Evolutionary conservation across 2,113 vertebrate species (phyloP).

Genomic region (Zosterops borbonicus): DNA sequence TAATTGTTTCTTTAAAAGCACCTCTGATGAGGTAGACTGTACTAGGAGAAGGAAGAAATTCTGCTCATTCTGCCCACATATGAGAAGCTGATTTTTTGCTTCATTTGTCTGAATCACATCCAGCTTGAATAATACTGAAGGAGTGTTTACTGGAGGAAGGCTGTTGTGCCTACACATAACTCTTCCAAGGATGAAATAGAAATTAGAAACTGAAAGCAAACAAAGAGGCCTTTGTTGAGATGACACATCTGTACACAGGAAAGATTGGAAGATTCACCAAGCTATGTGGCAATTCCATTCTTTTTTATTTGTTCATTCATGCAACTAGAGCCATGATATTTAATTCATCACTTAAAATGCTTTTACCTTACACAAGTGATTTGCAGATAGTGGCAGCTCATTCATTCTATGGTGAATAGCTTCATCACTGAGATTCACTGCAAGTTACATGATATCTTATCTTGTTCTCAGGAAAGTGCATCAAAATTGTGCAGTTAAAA

Average conservation of each 20-base stretch:
- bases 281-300: background rate
- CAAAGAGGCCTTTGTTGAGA: background rate
- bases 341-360: background rate
- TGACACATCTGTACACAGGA: background rate
- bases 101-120: background rate
- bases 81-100: background rate
- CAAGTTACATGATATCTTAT: background rate
- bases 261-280: background rate
- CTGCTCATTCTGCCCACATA: background rate
- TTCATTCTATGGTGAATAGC: background rate
- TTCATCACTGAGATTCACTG: background rate
- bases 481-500: background rate
- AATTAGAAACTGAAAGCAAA: constrained; percentile 9
- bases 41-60: background rate
- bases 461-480: background rate
- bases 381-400: background rate
- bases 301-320: background rate
- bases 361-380: background rate
- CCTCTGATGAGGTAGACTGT: background rate
- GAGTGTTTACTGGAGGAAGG: background rate
- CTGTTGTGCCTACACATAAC: background rate
- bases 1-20: constrained; percentile 4
- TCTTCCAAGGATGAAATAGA: background rate
- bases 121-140: background rate
- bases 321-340: background rate